phyloP scores from a whole-genome alignment of 2,113 vertebrate genomes.

The rabbit (Oryctolagus cuniculus) region DNA sequence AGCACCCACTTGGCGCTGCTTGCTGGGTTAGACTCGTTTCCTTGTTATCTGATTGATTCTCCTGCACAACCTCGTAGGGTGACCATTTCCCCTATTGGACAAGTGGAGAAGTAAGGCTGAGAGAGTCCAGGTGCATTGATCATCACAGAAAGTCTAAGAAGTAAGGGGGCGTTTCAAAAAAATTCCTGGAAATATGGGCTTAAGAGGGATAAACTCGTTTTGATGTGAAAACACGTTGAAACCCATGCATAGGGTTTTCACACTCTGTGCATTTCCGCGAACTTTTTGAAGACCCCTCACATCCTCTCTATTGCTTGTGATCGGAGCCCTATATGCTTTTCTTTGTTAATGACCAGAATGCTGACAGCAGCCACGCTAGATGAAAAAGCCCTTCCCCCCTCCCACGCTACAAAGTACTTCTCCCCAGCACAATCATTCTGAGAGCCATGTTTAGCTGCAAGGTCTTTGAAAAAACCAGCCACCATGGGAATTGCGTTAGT shows the following conservation, averaged over 20 bases:
- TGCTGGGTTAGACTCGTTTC: not conserved
- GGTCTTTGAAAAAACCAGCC: constrained; percentile 53
- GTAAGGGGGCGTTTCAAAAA: too few species aligned
- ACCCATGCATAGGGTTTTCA: too few species aligned
- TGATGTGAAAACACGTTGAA: too few species aligned
- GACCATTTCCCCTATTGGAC: not conserved
- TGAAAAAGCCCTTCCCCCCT: not conserved
- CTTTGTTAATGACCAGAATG: constrained; percentile 54
- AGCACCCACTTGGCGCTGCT: not conserved
- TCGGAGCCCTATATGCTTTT: not conserved
- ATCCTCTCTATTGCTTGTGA: not conserved
- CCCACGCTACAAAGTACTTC: constrained; percentile 6
- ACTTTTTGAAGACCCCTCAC: not conserved
- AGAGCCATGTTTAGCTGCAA: constrained; percentile 58
- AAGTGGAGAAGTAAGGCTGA: constrained; percentile 32
- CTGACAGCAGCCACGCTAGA: not conserved
- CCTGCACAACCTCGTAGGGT: not conserved
- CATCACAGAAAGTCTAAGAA: not conserved
- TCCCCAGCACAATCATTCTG: not conserved
- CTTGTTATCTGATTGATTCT: constrained; percentile 22
- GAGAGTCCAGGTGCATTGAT: not conserved
- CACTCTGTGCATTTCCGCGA: too few species aligned
- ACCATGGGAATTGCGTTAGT: constrained; percentile 31
- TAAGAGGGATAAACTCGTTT: too few species aligned
- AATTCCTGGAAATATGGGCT: too few species aligned